phyloP scores from a whole-genome alignment of 2,797 vertebrate genomes.

The Varecia variegata region DNA sequence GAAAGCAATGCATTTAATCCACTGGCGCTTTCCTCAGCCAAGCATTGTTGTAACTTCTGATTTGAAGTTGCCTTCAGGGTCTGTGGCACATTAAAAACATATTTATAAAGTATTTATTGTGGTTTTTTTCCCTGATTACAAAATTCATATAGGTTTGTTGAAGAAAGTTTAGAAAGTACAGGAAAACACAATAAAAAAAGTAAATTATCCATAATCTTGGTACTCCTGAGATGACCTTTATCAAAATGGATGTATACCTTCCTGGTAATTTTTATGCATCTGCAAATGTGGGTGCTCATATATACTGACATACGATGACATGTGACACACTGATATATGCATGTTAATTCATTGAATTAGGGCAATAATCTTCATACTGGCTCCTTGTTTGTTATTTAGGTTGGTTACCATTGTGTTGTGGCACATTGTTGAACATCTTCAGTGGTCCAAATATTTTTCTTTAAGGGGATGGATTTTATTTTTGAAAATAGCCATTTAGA shows the following conservation, averaged over 20 bases:
- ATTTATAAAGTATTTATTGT: slow-evolving; percentile 58
- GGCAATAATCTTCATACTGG: not conserved
- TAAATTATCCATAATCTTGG: not conserved
- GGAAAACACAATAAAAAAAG: slow-evolving; percentile 32
- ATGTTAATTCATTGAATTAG: not conserved
- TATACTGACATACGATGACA: not conserved
- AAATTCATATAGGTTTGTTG: not conserved
- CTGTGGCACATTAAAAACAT: slow-evolving; percentile 20
- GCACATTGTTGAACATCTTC: not conserved
- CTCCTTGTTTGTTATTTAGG: not conserved
- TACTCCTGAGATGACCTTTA: not conserved
- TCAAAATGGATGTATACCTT: slow-evolving; percentile 3
- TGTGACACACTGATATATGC: not conserved
- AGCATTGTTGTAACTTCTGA: slow-evolving; percentile 51
- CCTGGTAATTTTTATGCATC: not conserved
- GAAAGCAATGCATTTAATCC: slow-evolving; percentile 39
- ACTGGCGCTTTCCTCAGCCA: not conserved
- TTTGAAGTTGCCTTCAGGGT: slow-evolving; percentile 61
- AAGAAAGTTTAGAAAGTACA: slow-evolving; percentile 37
- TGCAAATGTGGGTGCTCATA: not conserved
- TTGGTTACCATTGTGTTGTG: not conserved
- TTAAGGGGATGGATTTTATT: not conserved
- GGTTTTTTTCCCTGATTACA: not conserved
- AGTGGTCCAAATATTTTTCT: slow-evolving; percentile 9
- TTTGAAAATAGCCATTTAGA: slow-evolving; percentile 11